A percentile compares a stretch with the other conserved stretches of the same genome.
These are phyloP conservation scores for Megaceryle maxima DNA, from an alignment of 2,113 vertebrate genomes.

Conservation along the genomic window DNA sequence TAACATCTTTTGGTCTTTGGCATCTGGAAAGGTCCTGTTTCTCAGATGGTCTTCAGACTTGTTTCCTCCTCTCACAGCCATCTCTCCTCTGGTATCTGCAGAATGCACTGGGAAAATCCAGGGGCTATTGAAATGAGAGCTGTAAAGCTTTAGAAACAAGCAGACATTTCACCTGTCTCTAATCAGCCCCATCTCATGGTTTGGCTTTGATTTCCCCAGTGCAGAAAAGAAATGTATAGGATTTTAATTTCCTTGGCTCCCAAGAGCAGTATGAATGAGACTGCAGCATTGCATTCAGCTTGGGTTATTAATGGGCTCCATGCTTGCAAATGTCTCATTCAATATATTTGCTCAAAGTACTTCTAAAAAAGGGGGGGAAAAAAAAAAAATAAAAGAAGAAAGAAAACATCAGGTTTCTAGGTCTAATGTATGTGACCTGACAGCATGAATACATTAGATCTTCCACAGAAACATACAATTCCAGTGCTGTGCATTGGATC, in stretches of 20 bases:
- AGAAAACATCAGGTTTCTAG: constrained; percentile 33
- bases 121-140: background rate
- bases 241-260: constrained; percentile 57
- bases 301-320: constrained; percentile 59
- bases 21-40: background rate
- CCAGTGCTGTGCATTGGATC: background rate
- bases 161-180: constrained; percentile 61
- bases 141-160: constrained; percentile 50
- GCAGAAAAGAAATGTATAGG: constrained; percentile 33
- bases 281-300: background rate
- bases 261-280: constrained; percentile 19
- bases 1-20: background rate
- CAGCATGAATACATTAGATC: constrained; percentile 41
- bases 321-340: constrained; percentile 59
- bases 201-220: constrained; percentile 59
- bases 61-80: background rate
- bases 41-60: background rate
- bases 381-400: background rate
- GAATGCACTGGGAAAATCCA: background rate
- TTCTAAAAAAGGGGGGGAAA: background rate
- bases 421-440: constrained; percentile 51
- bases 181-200: constrained; percentile 47
- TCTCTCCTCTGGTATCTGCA: background rate
- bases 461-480: constrained; percentile 15
- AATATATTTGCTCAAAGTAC: constrained; percentile 33